These are phyloP conservation scores for Leptopilina clavipes DNA, from an alignment of 1,140 invertebrate species.

Conservation along the genomic window DNA sequence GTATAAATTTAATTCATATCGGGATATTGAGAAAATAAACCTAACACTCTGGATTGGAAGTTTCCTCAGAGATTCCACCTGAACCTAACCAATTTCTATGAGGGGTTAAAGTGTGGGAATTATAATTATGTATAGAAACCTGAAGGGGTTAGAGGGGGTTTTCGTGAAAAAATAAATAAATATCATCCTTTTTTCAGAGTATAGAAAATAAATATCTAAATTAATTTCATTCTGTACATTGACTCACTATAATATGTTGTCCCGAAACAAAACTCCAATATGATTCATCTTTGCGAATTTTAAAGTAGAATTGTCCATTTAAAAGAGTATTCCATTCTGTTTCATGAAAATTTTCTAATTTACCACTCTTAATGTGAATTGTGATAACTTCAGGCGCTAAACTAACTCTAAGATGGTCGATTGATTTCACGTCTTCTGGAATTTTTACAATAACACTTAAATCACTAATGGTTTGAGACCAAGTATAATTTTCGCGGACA, in stretches of 20 bases:
- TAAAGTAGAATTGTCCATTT: constrained; percentile 80
- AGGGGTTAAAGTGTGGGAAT: too few species aligned
- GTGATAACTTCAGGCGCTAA: constrained; percentile 78
- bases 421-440: constrained; percentile 77
- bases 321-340: constrained; percentile 75
- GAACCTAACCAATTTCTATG: too few species aligned
- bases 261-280: constrained; percentile 88
- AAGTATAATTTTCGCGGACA: constrained; percentile 82
- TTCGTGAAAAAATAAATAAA: too few species aligned
- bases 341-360: constrained; percentile 33
- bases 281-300: constrained; percentile 83
- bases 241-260: constrained; percentile 77
- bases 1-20: too few species aligned
- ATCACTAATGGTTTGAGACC: constrained; percentile 89
- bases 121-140: too few species aligned
- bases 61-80: too few species aligned
- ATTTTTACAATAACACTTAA: constrained; percentile 84
- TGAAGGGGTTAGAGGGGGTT: too few species aligned
- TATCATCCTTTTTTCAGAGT: too few species aligned
- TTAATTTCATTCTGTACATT: not conserved
- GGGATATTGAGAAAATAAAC: too few species aligned
- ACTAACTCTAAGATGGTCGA: constrained; percentile 80
- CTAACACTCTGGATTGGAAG: too few species aligned
- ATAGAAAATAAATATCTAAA: too few species aligned
- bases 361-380: constrained; percentile 48